phyloP scores from a whole-genome alignment of 2,888 invertebrate genomes.

The Argynnis bischoffii region DNA sequence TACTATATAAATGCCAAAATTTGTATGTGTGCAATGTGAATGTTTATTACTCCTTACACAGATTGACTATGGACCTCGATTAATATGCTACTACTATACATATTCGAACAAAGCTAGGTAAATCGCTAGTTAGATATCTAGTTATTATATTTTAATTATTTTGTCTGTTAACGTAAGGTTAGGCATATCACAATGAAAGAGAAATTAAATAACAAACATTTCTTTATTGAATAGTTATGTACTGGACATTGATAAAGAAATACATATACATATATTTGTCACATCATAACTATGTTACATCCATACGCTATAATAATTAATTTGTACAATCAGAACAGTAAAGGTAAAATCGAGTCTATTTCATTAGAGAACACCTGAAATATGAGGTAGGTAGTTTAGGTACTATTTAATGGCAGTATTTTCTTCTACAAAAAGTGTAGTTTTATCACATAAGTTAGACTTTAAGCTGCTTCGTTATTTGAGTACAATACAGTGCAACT shows the following conservation, averaged over 20 bases:
- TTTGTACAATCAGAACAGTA: conserved; percentile 68
- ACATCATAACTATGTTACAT: conserved; percentile 72
- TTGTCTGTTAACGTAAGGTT: not conserved
- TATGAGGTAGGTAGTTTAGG: conserved; percentile 66
- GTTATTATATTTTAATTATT: not conserved
- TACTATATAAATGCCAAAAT: too few species aligned
- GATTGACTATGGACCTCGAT: too few species aligned
- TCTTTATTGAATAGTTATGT: conserved; percentile 78
- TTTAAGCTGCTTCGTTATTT: conserved; percentile 5
- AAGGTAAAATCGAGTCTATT: conserved; percentile 49
- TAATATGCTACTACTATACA: too few species aligned
- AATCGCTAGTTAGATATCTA: too few species aligned
- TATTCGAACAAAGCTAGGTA: too few species aligned
- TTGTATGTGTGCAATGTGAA: too few species aligned
- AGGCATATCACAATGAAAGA: conserved; percentile 37
- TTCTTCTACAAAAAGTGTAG: conserved; percentile 24
- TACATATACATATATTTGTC: conserved; percentile 69
- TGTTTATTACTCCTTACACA: too few species aligned
- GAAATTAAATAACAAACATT: conserved; percentile 77
- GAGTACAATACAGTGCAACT: not conserved
- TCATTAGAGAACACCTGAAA: conserved; percentile 57
- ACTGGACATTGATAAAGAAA: conserved; percentile 80
- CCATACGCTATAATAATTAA: conserved; percentile 59
- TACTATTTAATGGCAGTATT: conserved; percentile 31
- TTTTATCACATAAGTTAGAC: conserved; percentile 26